Evolutionary conservation across 2,888 invertebrate species (phyloP).

Genomic region (Belgica antarctica): DNA sequence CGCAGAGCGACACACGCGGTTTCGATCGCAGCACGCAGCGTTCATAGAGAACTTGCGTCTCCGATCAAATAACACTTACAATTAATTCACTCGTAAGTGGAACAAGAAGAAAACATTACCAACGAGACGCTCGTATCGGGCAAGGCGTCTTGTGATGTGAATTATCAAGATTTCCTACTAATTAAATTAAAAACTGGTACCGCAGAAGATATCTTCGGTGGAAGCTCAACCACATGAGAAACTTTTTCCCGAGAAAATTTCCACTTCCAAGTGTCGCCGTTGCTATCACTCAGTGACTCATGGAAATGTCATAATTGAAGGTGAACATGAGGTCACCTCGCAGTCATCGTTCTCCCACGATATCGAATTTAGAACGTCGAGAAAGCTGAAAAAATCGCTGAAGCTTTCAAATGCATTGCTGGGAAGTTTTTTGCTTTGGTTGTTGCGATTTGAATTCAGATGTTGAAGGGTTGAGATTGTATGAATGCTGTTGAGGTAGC

Average conservation of each 20-base stretch:
- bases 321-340: conserved; percentile 10
- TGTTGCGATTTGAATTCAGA: background rate
- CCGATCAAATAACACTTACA: conserved; percentile 25
- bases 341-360: background rate
- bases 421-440: background rate
- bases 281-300: background rate
- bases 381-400: no score
- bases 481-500: background rate
- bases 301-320: conserved; percentile 20
- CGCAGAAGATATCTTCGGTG: background rate
- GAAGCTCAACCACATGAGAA: background rate
- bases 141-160: conserved; percentile 10
- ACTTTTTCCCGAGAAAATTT: background rate
- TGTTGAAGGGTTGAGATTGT: background rate
- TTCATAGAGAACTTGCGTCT: no score
- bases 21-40: no score
- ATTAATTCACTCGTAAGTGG: conserved; percentile 18
- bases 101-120: conserved; percentile 24
- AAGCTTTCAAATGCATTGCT: background rate
- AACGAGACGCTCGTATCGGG: conserved; percentile 19
- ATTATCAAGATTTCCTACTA: conserved; percentile 29
- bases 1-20: background rate
- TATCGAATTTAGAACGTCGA: background rate
- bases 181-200: background rate
- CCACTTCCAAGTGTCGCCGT: background rate